These are phyloP conservation scores for Arothron firmamentum DNA, from an alignment of 2,113 vertebrate genomes.

Conservation along the genomic window DNA sequence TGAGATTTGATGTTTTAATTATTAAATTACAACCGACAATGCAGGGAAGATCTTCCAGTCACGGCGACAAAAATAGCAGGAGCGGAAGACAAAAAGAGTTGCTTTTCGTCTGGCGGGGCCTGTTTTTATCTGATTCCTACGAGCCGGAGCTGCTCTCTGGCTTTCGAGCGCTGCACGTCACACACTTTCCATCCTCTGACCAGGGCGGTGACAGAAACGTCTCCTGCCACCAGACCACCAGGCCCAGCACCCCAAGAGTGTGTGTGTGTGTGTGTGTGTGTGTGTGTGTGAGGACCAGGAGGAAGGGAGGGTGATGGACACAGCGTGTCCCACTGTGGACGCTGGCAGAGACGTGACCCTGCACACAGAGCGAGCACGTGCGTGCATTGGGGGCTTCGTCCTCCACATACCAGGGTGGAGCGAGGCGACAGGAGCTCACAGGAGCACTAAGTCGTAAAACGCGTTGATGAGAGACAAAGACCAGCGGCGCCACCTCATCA, in stretches of 20 bases:
- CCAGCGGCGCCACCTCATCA: slow-evolving; percentile 64
- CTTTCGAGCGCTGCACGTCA: slow-evolving; percentile 14
- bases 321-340: slow-evolving; percentile 23
- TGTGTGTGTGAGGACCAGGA: slow-evolving; percentile 29
- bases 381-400: neutral
- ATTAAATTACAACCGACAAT: too few relatives aligned
- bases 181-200: slow-evolving; percentile 2
- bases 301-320: slow-evolving; percentile 27
- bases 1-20: too few relatives aligned
- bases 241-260: slow-evolving; percentile 12
- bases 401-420: too few relatives aligned
- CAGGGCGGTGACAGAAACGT: slow-evolving; percentile 6
- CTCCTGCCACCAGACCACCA: slow-evolving; percentile 40
- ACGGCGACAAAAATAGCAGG: neutral
- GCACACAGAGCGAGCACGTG: neutral
- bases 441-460: slow-evolving; percentile 51
- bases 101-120: slow-evolving; percentile 13
- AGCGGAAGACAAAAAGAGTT: neutral
- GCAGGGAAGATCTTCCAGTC: too few relatives aligned
- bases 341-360: neutral
- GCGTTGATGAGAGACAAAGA: slow-evolving; percentile 60
- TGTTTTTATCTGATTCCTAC: neutral
- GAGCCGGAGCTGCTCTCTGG: neutral
- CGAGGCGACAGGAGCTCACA: neutral
- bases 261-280: slow-evolving; percentile 12